Conservation (phyloP, 1,140 invertebrate species). For the Zaprionus capensis region DNA sequence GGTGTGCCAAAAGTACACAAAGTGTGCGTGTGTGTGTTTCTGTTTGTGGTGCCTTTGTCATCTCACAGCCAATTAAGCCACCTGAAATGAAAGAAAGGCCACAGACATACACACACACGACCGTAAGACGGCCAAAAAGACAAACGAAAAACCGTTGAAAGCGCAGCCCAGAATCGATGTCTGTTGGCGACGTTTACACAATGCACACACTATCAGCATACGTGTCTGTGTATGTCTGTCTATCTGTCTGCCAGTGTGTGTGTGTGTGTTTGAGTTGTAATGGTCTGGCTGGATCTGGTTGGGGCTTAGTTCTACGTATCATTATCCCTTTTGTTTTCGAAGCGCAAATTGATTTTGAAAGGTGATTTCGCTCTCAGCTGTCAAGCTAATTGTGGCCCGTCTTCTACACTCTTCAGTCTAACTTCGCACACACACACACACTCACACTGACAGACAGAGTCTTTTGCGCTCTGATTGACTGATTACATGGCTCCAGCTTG, state of each 20-base stretch:
- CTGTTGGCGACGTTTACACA: constrained; percentile 21
- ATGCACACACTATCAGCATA: constrained; percentile 8
- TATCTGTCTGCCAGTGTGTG: constrained; percentile 4
- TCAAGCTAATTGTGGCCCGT: constrained; percentile 36
- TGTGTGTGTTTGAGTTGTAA: constrained; percentile 20
- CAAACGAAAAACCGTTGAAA: constrained; percentile 44
- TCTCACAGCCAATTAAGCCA: constrained; percentile 69
- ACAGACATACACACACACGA: background rate
- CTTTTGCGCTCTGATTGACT: constrained; percentile 24
- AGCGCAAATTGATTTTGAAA: constrained; percentile 62
- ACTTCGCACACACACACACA: constrained; percentile 15
- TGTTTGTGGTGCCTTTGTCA: constrained; percentile 50
- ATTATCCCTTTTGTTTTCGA: constrained; percentile 66
- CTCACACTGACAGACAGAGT: background rate
- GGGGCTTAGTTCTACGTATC: constrained; percentile 42
- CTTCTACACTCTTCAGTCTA: constrained; percentile 10
- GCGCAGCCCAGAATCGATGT: constrained; percentile 27
- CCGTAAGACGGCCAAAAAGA: constrained; percentile 40
- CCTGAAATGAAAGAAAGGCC: constrained; percentile 54
- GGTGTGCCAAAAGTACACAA: constrained; percentile 12
- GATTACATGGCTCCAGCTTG: constrained; percentile 19
- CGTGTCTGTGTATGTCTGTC: constrained; percentile 13
- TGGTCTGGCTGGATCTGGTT: constrained; percentile 6
- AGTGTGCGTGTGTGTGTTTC: background rate
- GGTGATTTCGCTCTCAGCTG: constrained; percentile 43